phyloP scores from a whole-genome alignment of 2,113 vertebrate genomes.

The Poecilia latipinna region DNA sequence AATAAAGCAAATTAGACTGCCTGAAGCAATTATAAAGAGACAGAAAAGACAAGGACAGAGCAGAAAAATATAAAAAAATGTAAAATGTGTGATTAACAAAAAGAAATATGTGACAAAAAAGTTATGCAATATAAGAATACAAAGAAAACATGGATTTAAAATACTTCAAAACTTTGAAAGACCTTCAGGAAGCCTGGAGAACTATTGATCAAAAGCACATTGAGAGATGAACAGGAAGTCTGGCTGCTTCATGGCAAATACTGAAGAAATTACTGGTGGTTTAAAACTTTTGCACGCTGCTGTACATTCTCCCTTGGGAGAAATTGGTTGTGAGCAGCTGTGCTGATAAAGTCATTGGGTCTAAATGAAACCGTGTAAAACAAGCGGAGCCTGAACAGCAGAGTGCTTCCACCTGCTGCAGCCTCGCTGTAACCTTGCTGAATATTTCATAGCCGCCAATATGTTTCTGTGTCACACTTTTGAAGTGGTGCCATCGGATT shows the following conservation, averaged over 20 bases:
- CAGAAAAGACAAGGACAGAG: background rate
- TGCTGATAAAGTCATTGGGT: constrained; percentile 34
- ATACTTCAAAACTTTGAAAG: background rate
- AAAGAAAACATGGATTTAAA: background rate
- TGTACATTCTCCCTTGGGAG: constrained; percentile 7
- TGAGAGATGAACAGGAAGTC: background rate
- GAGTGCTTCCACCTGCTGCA: constrained; percentile 49
- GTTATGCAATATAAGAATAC: background rate
- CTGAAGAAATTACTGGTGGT: background rate
- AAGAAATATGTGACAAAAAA: background rate
- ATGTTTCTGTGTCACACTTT: constrained; percentile 61
- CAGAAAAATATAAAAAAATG: background rate
- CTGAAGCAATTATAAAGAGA: background rate
- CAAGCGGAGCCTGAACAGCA: background rate
- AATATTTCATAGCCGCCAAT: constrained; percentile 63
- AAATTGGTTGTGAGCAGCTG: constrained; percentile 22
- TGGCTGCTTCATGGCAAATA: background rate
- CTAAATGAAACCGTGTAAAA: constrained; percentile 24
- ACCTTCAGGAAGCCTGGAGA: background rate
- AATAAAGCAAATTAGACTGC: background rate
- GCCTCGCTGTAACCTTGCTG: constrained; percentile 56
- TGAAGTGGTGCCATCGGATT: constrained; percentile 46
- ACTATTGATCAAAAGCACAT: background rate
- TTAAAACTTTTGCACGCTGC: background rate
- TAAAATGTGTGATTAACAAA: background rate